Percentiles rank a stretch among this genome's conserved stretches.
These are phyloP conservation scores for Daphoenositta chrysoptera DNA, from an alignment of 2,113 vertebrate species.

Conservation along the genomic window DNA sequence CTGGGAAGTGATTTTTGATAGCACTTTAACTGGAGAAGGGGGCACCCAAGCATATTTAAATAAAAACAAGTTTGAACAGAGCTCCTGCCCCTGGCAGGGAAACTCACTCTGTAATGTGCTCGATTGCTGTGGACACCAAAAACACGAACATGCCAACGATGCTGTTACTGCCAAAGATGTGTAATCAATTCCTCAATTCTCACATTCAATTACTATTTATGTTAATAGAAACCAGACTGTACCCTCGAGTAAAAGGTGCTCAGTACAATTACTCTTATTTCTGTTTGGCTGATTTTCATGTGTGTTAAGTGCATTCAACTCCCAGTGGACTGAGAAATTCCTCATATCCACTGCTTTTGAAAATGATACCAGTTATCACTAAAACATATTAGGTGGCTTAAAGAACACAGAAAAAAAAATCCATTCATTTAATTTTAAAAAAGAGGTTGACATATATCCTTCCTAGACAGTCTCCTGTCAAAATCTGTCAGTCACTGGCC, in stretches of 20 bases:
- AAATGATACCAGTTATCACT: background rate
- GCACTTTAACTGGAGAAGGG: background rate
- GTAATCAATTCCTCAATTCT: background rate
- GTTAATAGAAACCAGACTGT: background rate
- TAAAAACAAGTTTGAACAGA: background rate
- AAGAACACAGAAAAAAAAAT: background rate
- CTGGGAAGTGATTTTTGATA: background rate
- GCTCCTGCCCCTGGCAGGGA: background rate
- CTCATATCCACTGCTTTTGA: background rate
- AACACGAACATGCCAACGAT: background rate
- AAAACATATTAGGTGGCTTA: background rate
- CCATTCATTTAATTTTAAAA: background rate
- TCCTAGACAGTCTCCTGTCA: background rate
- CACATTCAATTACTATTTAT: background rate
- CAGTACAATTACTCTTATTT: constrained; percentile 15
- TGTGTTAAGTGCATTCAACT: background rate
- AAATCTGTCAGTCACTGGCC: background rate
- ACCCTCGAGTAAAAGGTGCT: constrained; percentile 26
- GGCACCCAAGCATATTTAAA: background rate
- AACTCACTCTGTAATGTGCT: rapidly evolving
- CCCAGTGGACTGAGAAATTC: background rate
- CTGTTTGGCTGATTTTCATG: constrained; percentile 7
- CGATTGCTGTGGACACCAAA: background rate
- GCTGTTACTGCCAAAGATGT: background rate
- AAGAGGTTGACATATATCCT: background rate